Conservation (phyloP, 2,797 vertebrate genomes). For the Garrulus glandarius region DNA sequence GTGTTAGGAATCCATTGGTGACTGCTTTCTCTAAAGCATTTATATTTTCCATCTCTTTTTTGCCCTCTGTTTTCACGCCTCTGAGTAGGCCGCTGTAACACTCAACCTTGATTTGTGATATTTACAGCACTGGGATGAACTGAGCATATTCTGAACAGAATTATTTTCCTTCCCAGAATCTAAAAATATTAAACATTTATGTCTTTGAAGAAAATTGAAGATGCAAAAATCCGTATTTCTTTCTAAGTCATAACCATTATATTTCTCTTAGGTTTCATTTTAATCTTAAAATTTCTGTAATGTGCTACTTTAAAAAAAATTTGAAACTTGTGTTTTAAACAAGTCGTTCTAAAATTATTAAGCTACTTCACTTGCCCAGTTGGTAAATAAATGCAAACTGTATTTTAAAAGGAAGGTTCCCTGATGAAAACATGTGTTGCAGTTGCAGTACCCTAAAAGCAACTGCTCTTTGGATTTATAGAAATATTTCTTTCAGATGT, state of each 20-base stretch:
- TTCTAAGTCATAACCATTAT: fast-evolving
- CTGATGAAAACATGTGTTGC: neutral
- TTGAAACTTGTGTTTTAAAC: neutral
- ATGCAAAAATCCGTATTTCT: fast-evolving
- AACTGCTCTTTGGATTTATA: neutral
- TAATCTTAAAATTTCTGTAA: neutral
- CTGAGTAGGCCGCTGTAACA: neutral
- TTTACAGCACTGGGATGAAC: neutral
- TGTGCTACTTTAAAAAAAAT: neutral
- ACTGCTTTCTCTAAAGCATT: neutral
- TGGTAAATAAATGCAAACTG: neutral
- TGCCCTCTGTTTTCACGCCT: neutral
- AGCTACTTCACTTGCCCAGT: neutral
- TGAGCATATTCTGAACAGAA: neutral
- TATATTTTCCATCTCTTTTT: neutral
- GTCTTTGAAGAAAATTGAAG: neutral
- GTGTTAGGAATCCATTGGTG: neutral
- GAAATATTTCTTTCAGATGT: conserved; percentile 47
- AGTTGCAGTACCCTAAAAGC: neutral
- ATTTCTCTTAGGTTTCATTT: neutral
- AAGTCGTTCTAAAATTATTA: neutral
- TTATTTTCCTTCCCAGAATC: neutral
- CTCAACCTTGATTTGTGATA: neutral
- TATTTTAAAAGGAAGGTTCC: neutral
- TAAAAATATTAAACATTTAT: neutral